Conservation (phyloP, 92 coral and sea anemone species). For the Pocillopora grandis region DNA sequence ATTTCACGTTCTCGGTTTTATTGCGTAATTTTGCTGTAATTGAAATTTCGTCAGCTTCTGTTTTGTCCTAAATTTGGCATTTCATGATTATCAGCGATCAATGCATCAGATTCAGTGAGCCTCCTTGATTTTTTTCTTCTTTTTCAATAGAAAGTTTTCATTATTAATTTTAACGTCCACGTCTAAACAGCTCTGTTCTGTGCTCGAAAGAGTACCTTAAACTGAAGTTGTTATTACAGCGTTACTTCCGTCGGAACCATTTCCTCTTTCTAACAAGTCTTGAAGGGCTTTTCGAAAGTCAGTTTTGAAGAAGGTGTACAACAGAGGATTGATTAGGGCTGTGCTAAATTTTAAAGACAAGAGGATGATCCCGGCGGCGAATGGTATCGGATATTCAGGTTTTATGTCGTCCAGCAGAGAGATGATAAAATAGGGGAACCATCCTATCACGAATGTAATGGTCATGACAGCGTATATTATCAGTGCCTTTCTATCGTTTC, state of each 20-base stretch:
- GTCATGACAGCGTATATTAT: conserved; percentile 65
- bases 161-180: background rate
- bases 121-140: background rate
- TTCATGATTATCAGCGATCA: no score
- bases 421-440: conserved; percentile 71
- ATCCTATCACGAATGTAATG: conserved; percentile 61
- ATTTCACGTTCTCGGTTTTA: no score
- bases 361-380: conserved; percentile 31
- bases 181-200: background rate
- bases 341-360: conserved; percentile 68
- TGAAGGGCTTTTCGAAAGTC: conserved; percentile 68
- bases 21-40: no score
- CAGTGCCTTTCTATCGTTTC: conserved; percentile 57
- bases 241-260: conserved; percentile 10
- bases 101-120: no score
- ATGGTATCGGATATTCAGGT: background rate
- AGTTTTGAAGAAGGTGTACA: conserved; percentile 80
- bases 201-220: background rate
- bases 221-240: conserved; percentile 10
- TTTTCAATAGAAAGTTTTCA: background rate
- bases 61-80: no score
- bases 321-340: conserved; percentile 68
- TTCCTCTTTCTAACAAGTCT: conserved; percentile 25
- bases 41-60: no score
- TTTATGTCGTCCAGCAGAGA: conserved; percentile 44